Evolutionary conservation across 2,888 invertebrate genomes (phyloP).

Genomic region (Erebia ligea): DNA sequence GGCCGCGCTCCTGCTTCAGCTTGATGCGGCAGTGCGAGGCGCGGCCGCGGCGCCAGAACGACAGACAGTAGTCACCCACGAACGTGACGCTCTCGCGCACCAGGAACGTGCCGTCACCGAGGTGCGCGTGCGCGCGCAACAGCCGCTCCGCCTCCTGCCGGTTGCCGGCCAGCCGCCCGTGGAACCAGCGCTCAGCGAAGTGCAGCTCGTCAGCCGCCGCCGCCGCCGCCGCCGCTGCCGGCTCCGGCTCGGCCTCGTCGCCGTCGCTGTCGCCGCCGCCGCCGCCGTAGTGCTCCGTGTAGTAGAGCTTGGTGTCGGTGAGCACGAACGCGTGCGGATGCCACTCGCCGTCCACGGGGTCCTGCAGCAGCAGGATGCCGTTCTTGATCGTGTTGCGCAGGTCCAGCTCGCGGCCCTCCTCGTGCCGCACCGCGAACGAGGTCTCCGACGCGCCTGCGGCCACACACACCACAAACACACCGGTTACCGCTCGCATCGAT

Average conservation of each 20-base stretch:
- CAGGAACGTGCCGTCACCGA: conserved; percentile 96
- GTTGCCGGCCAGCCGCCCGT: conserved; percentile 92
- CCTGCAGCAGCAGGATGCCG: conserved; percentile 94
- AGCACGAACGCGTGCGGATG: conserved; percentile 96
- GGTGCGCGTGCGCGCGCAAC: conserved; percentile 88
- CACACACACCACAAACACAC: too few species aligned
- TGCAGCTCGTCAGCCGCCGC: conserved; percentile 91
- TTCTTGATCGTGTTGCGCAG: conserved; percentile 93
- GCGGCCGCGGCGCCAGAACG: conserved; percentile 95
- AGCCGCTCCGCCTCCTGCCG: conserved; percentile 91
- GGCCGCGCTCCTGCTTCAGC: conserved; percentile 93
- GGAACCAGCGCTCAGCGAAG: conserved; percentile 97
- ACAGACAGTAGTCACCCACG: conserved; percentile 97
- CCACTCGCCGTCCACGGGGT: conserved; percentile 95
- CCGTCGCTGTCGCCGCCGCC: conserved; percentile 85
- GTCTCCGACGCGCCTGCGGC: conserved; percentile 87
- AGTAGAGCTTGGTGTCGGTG: conserved; percentile 93
- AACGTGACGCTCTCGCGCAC: conserved; percentile 97
- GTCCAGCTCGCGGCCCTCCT: conserved; percentile 89
- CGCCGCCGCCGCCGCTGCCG: conserved; percentile 84
- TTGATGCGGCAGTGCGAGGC: conserved; percentile 97
- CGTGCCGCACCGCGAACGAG: conserved; percentile 80
- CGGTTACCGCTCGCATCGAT: too few species aligned
- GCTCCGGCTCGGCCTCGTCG: conserved; percentile 84
- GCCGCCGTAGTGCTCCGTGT: conserved; percentile 87